These are phyloP conservation scores for Beaufortia kweichowensis DNA, from an alignment of 2,113 vertebrate species.

Conservation along the genomic window DNA sequence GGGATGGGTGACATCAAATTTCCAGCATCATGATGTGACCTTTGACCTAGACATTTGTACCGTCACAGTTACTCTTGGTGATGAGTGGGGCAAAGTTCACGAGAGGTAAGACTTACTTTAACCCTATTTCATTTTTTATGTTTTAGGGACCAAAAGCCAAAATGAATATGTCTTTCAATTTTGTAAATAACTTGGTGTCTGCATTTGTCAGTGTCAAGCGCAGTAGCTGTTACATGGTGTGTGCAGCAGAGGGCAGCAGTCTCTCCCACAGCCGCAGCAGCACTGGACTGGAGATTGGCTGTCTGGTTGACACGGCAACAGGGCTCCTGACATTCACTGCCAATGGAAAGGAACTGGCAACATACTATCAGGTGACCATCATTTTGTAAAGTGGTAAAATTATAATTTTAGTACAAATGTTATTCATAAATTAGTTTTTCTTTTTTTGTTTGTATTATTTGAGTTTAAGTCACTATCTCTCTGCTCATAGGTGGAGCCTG, in stretches of 20 bases:
- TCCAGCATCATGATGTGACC: conserved; percentile 79
- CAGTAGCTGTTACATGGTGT: conserved; percentile 94
- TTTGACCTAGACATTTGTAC: conserved; percentile 87
- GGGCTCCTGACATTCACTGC: conserved; percentile 91
- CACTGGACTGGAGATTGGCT: conserved; percentile 88
- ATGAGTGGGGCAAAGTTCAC: conserved; percentile 93
- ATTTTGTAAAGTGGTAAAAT: neutral
- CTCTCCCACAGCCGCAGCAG: conserved; percentile 87
- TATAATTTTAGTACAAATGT: too few species aligned
- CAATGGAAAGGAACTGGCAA: conserved; percentile 88
- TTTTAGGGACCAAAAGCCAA: too few species aligned
- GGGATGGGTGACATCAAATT: conserved; percentile 94
- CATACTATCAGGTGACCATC: conserved; percentile 82
- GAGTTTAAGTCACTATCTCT: neutral
- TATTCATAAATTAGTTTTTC: too few species aligned
- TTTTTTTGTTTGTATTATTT: neutral
- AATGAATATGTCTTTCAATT: too few species aligned
- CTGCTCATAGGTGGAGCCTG: conserved; percentile 85
- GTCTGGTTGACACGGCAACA: conserved; percentile 84
- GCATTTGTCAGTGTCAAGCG: conserved; percentile 81
- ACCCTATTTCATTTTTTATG: too few species aligned
- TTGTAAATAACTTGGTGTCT: neutral
- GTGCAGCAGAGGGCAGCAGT: conserved; percentile 87
- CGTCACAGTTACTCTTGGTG: conserved; percentile 91
- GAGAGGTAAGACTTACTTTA: conserved; percentile 82